Base-by-base conservation (phyloP, 30 jellyfish, hydroid and myxozoan genomes). In the Turritopsis dohrnii region DNA sequence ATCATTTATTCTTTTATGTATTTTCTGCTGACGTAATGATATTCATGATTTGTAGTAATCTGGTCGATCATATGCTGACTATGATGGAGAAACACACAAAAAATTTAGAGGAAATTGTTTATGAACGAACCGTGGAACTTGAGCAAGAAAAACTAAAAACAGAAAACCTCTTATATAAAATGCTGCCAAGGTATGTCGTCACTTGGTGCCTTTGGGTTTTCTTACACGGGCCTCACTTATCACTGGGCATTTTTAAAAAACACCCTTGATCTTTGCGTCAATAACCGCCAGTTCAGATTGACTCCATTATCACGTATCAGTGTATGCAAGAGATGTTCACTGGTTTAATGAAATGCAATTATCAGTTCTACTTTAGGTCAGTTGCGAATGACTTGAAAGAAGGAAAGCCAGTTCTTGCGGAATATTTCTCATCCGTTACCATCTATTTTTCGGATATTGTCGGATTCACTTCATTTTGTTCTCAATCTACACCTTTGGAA, bases 31-130 rank as follows among this genome's bases (percentile, higher is more conserved):
- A n/a, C 19, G 77, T 27, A n/a, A n/a, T 52, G 53, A 27, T 19
- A 22, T 72, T 23, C 73, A 52, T 31, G 24, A 73, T 84, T 19
- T 21, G 28, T 19, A 89, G 88, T 21, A 86, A 84, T 75, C 71
- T 91, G 71, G 96, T 91, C 18, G 97, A 91, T 71, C 97, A 91
- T 28, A 91, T 90, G 97, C 65, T 90, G 71, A 69, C 82, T 29
- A 84, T 91, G 96, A 91, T 91, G 97, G 97, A 91, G 85, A 91
- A 87, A 54, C 87, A 91, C 76, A 87, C 97, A 27, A 83, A 91
- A 27, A 79, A 88, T 80, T 72, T 91, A 31, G 97, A 91, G 83
- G 97, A 91, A 1, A 71, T 87, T 16, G 97, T 91, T 26, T 76
- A 81, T 24, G 96, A 86, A 18, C 82, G 97, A 81, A 91, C 97